Percentiles rank a stretch among this genome's conserved stretches.
phyloP scores from a whole-genome alignment of 2,113 vertebrate genomes.

The Electrona antarctica region DNA sequence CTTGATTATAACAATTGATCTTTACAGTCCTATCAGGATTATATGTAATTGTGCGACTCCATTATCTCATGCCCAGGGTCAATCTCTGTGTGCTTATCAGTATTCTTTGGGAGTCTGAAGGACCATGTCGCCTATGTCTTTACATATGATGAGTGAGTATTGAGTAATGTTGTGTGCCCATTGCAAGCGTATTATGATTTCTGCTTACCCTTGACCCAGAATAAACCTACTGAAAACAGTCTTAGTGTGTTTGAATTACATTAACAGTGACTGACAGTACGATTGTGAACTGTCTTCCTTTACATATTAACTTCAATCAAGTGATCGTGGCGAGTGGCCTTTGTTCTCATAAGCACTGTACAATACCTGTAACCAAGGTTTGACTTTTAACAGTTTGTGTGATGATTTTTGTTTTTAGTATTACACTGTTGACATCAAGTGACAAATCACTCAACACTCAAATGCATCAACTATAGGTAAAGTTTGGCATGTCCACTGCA shows the following conservation, averaged over 20 bases:
- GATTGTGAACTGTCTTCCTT: conserved; percentile 12
- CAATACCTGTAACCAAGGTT: not conserved
- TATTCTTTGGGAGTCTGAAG: conserved; percentile 76
- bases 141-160: conserved; percentile 85
- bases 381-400: too few relatives aligned
- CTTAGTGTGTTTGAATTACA: not conserved
- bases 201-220: too few relatives aligned
- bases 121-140: conserved; percentile 83
- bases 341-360: too few relatives aligned
- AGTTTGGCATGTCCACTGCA: too few relatives aligned
- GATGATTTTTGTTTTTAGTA: too few relatives aligned
- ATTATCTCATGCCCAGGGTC: conserved; percentile 68
- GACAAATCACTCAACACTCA: too few relatives aligned
- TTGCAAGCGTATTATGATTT: too few relatives aligned
- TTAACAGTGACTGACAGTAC: not conserved
- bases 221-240: not conserved
- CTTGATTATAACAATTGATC: too few relatives aligned
- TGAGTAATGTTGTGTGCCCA: too few relatives aligned
- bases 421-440: too few relatives aligned
- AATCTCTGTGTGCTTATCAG: conserved; percentile 74
- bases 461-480: too few relatives aligned
- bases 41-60: not conserved
- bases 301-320: conserved; percentile 27
- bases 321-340: not conserved
- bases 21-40: too few relatives aligned